phyloP scores from a whole-genome alignment of 2,888 invertebrate species.

The Napeogenes sylphis region DNA sequence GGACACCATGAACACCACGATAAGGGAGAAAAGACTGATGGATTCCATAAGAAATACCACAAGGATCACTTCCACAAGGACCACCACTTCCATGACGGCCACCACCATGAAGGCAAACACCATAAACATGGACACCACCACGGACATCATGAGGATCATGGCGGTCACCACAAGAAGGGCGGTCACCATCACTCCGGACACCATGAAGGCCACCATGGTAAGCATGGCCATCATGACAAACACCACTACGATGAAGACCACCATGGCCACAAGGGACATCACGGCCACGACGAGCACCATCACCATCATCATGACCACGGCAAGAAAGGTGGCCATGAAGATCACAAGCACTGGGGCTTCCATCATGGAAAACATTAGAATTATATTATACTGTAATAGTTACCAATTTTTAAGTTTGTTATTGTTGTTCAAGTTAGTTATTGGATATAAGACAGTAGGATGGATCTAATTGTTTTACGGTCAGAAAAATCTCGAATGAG shows the following conservation, averaged over 20 bases:
- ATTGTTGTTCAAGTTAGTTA: slow-evolving; percentile 32
- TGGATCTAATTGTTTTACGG: too few relatives aligned
- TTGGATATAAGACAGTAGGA: slow-evolving; percentile 5
- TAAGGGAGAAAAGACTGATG: slow-evolving; percentile 87
- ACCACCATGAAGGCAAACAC: slow-evolving; percentile 88
- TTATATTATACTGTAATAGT: slow-evolving; percentile 30
- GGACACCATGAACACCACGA: slow-evolving; percentile 89
- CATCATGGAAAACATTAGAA: slow-evolving; percentile 66
- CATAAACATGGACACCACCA: slow-evolving; percentile 87
- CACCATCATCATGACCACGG: slow-evolving; percentile 85
- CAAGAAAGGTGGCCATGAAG: slow-evolving; percentile 85
- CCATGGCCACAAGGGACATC: slow-evolving; percentile 86
- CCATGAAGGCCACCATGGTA: slow-evolving; percentile 86
- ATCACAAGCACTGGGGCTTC: slow-evolving; percentile 84
- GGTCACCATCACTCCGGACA: slow-evolving; percentile 86
- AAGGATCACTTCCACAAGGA: slow-evolving; percentile 92
- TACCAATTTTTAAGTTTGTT: slow-evolving; percentile 29
- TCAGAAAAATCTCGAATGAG: too few relatives aligned
- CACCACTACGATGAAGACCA: slow-evolving; percentile 88
- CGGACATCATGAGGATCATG: slow-evolving; percentile 83
- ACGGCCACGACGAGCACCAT: slow-evolving; percentile 85
- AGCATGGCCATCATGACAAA: slow-evolving; percentile 87
- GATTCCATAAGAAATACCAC: slow-evolving; percentile 89
- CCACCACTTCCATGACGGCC: slow-evolving; percentile 92
- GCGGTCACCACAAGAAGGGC: slow-evolving; percentile 88